Evolutionary conservation across 2,888 invertebrate species (phyloP), one percentile per base, ranked within the genome.

Genomic region (Agrotis exclamationis): DNA sequence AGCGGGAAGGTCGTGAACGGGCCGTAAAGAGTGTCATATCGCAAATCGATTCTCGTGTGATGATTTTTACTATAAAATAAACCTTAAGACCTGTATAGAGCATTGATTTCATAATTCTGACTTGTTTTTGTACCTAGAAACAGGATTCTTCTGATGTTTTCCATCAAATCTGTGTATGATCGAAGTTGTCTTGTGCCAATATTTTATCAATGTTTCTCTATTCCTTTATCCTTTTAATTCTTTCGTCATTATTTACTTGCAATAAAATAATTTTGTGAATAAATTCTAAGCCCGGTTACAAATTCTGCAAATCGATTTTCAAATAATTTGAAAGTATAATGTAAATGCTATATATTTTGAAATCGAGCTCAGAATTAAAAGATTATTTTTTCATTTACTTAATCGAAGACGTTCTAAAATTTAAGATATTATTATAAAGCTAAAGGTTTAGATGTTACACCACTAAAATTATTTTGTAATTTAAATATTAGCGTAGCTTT

Each of bases 101-200:
- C 33, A 48, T 71, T 60, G 33, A 63, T 79, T 67, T 63, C 18
- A 16, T 51, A 65, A 51, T 63, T 65, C 20, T 24, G n/a, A 59
- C 20, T 72, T 18, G 22, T 60, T 50, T 73, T n/a, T n/a, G n/a
- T n/a, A 39, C 24, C 20, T 45, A 50, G 2, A 56, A 60, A 70
- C 59, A 39, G 63, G 57, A 64, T 71, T 67, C 69, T 68, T 73
- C 54, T 78, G 58, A 76, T 83, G 51, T 82, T 82, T 75, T 73
- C n/a, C 57, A 69, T 60, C 28, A 70, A 76, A 73, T 75, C 45
- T 76, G 65, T 82, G 82, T 86, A 88, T 82, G 87, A 83, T 89
- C 83, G 85, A 90, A 87, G 83, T 88, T 90, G 88, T 91, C 91
- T 93, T 93, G 93, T 93, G 93, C 93, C 93, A 93, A 93, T 89